Conservation (phyloP, 2,113 vertebrate genomes). For the Zosterops pallidus region DNA sequence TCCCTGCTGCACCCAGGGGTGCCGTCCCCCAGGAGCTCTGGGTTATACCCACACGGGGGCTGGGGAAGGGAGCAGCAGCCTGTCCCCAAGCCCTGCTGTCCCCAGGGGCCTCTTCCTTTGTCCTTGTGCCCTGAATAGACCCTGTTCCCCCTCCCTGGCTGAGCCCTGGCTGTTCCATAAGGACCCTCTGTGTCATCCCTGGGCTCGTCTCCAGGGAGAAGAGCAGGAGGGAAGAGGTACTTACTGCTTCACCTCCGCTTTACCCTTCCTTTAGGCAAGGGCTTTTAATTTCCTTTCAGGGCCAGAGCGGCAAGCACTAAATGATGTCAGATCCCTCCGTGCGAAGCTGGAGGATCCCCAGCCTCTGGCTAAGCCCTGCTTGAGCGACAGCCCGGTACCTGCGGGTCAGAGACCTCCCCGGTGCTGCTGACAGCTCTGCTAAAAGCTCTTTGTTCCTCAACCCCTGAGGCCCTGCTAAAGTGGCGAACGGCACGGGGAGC, state of each 20-base stretch:
- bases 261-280: neutral
- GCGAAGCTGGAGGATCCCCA: neutral
- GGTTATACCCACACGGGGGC: rapidly evolving
- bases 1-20: neutral
- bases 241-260: conserved; percentile 3
- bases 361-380: neutral
- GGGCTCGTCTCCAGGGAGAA: neutral
- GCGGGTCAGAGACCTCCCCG: conserved; percentile 35
- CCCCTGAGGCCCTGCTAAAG: conserved; percentile 15
- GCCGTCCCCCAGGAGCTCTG: neutral
- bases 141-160: neutral
- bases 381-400: conserved; percentile 32
- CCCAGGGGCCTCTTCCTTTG: neutral
- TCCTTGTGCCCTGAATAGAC: neutral
- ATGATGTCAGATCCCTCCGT: neutral
- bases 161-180: neutral
- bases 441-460: conserved; percentile 50
- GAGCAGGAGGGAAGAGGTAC: neutral
- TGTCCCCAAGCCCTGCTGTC: neutral
- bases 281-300: conserved; percentile 49
- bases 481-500: neutral
- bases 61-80: neutral
- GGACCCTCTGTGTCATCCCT: neutral
- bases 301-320: neutral
- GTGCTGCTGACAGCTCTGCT: conserved; percentile 54